Evolutionary conservation across 2,888 invertebrate genomes (phyloP).

Genomic region (Euplagia quadripunctaria): DNA sequence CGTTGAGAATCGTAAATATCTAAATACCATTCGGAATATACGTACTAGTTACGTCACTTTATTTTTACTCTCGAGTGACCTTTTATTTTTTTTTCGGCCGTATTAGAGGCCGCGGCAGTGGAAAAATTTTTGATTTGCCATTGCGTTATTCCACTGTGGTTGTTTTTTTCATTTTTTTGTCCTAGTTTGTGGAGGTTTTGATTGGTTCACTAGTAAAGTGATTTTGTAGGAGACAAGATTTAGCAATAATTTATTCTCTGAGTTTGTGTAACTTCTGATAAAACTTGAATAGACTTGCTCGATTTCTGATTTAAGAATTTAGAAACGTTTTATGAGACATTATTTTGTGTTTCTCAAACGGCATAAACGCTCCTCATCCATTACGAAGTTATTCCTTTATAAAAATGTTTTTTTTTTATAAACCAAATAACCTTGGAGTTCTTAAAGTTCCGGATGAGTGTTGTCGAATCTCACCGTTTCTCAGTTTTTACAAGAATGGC

Average conservation of each 20-base stretch:
- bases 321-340: not conserved
- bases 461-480: too few species aligned
- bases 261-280: not conserved
- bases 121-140: conserved; percentile 42
- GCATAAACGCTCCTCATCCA: too few species aligned
- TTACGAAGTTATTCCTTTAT: too few species aligned
- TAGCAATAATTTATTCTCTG: not conserved
- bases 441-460: too few species aligned
- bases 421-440: too few species aligned
- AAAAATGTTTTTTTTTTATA: too few species aligned
- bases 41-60: conserved; percentile 37
- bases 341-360: not conserved
- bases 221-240: not conserved
- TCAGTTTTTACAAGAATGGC: too few species aligned
- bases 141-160: conserved; percentile 3
- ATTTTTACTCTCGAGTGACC: conserved; percentile 44
- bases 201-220: conserved; percentile 4
- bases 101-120: conserved; percentile 34
- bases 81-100: conserved; percentile 33
- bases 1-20: conserved; percentile 17
- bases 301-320: not conserved
- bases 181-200: not conserved
- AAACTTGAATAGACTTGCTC: not conserved
- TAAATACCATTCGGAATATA: conserved; percentile 45
- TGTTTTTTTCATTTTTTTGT: conserved; percentile 6